These are phyloP conservation scores for Myotis daubentonii DNA, from an alignment of 2,797 vertebrate species.

Conservation along the genomic window DNA sequence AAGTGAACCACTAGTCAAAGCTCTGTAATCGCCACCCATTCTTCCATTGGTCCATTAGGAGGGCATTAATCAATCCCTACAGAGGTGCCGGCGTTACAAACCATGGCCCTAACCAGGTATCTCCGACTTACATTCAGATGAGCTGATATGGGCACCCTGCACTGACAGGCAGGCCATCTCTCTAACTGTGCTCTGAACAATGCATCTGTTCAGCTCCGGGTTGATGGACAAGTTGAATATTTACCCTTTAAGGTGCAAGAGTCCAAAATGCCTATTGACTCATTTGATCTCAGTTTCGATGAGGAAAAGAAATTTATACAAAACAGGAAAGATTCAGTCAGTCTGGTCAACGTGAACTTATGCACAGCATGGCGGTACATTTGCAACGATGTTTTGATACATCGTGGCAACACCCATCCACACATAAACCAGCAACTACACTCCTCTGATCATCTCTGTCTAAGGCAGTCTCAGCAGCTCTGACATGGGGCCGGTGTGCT, in stretches of 20 bases:
- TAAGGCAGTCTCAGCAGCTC: accelerated
- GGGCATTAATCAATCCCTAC: constrained; percentile 84
- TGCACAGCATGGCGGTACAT: accelerated
- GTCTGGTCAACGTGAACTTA: accelerated
- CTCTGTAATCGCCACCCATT: constrained; percentile 84
- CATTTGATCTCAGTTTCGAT: neutral
- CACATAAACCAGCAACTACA: too few species aligned
- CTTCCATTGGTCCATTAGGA: constrained; percentile 81
- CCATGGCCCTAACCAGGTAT: constrained; percentile 68
- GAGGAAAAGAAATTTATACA: neutral
- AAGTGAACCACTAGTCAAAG: constrained; percentile 76
- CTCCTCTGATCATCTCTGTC: accelerated
- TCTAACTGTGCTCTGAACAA: neutral
- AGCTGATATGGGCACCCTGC: constrained; percentile 54
- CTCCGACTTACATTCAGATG: constrained; percentile 65
- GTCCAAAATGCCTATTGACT: accelerated
- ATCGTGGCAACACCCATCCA: accelerated
- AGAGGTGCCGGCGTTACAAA: constrained; percentile 76
- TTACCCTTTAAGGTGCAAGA: neutral
- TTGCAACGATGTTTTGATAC: too few species aligned
- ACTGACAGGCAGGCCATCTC: neutral
- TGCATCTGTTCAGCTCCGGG: neutral
- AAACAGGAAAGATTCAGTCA: neutral
- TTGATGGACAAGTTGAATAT: neutral
- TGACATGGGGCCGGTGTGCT: accelerated